Conservation (phyloP, 2,797 vertebrate genomes). For the Toxotes lorentzi region DNA sequence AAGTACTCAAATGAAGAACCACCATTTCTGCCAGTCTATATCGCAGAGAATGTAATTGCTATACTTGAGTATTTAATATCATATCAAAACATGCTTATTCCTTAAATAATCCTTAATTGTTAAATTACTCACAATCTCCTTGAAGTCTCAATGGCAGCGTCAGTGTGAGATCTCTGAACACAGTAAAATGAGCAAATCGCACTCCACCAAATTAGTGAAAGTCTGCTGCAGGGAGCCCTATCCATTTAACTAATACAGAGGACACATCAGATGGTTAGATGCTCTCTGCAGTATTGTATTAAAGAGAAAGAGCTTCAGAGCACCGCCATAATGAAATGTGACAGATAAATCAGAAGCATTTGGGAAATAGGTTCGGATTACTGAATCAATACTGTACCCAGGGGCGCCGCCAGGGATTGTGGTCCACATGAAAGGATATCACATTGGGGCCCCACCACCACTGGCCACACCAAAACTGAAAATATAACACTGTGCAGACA, state of each 20-base stretch:
- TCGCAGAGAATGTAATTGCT: neutral
- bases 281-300: conserved; percentile 70
- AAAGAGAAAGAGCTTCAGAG: conserved; percentile 71
- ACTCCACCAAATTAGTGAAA: conserved; percentile 65
- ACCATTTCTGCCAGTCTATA: conserved; percentile 9
- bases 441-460: too few relatives aligned
- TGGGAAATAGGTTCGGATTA: conserved; percentile 78
- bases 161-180: conserved; percentile 58
- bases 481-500: too few relatives aligned
- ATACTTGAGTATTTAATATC: conserved; percentile 8
- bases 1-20: conserved; percentile 16
- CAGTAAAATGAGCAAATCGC: conserved; percentile 68
- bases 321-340: conserved; percentile 80
- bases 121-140: conserved; percentile 59
- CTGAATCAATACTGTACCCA: conserved; percentile 75
- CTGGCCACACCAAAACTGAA: too few relatives aligned
- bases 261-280: conserved; percentile 68
- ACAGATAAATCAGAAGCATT: conserved; percentile 82
- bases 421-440: too few relatives aligned
- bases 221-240: conserved; percentile 65
- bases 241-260: conserved; percentile 64
- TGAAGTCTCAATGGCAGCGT: conserved; percentile 35
- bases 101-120: conserved; percentile 50
- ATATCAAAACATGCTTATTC: neutral
- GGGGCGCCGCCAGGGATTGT: too few relatives aligned